phyloP scores from a whole-genome alignment of 1,140 invertebrate genomes.

The Tetraneura akinire region DNA sequence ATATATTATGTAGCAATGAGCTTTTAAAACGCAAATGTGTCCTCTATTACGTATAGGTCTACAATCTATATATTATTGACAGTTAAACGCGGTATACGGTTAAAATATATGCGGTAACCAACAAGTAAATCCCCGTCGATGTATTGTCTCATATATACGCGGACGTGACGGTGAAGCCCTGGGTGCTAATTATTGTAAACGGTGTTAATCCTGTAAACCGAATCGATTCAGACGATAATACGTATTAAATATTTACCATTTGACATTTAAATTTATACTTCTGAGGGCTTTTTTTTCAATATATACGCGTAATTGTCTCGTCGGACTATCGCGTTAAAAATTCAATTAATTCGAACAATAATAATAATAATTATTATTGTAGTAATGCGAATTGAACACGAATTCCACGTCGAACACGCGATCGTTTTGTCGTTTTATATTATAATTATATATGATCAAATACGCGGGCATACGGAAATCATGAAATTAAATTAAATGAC shows the following conservation, averaged over 20 bases:
- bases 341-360: neutral
- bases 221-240: neutral
- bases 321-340: neutral
- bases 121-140: slow-evolving; percentile 11
- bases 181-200: slow-evolving; percentile 1
- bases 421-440: no score
- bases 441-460: neutral
- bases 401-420: neutral
- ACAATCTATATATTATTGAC: slow-evolving; percentile 1
- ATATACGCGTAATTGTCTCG: no score
- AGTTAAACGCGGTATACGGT: neutral
- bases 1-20: neutral
- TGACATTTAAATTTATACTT: neutral
- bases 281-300: neutral
- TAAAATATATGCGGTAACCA: neutral
- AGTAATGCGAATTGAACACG: no score
- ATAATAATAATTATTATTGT: no score
- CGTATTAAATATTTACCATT: neutral
- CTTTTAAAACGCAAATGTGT: slow-evolving; percentile 7
- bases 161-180: no score
- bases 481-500: neutral
- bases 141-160: neutral
- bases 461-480: neutral
- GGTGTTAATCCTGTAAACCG: neutral
- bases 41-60: neutral